Evolutionary conservation across 2,888 invertebrate genomes (phyloP).

Genomic region (Diarsia brunnea): DNA sequence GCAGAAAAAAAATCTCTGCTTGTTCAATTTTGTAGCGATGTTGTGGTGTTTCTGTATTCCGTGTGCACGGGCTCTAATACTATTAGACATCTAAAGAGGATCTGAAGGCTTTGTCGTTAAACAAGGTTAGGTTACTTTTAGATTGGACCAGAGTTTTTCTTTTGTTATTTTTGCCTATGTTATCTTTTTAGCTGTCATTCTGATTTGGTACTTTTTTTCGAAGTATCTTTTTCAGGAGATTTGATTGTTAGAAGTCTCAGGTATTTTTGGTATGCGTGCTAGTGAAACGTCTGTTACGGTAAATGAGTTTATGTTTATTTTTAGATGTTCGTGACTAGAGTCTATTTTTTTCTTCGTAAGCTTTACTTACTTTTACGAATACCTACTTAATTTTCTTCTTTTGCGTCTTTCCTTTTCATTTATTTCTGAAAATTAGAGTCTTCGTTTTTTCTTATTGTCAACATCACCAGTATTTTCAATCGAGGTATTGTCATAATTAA

Average conservation of each 20-base stretch:
- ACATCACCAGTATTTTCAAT: neutral
- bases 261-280: slow-evolving; percentile 7
- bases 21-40: neutral
- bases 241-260: neutral
- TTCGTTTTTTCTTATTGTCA: neutral
- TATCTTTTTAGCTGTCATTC: slow-evolving; percentile 4
- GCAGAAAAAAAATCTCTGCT: too few species aligned
- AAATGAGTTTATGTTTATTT: slow-evolving; percentile 1
- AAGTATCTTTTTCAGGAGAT: neutral
- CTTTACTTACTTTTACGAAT: neutral
- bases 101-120: slow-evolving; percentile 29
- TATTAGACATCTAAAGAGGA: slow-evolving; percentile 32
- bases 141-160: slow-evolving; percentile 4
- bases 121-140: slow-evolving; percentile 29
- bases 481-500: neutral
- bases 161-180: slow-evolving; percentile 12
- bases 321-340: neutral
- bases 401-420: neutral
- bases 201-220: slow-evolving; percentile 22
- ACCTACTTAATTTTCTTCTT: too few species aligned
- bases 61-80: neutral
- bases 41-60: too few species aligned
- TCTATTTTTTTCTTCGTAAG: neutral
- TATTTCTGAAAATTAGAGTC: neutral
- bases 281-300: neutral